Conservation (phyloP, 1,140 invertebrate species). For the Zaprionus davidi region DNA sequence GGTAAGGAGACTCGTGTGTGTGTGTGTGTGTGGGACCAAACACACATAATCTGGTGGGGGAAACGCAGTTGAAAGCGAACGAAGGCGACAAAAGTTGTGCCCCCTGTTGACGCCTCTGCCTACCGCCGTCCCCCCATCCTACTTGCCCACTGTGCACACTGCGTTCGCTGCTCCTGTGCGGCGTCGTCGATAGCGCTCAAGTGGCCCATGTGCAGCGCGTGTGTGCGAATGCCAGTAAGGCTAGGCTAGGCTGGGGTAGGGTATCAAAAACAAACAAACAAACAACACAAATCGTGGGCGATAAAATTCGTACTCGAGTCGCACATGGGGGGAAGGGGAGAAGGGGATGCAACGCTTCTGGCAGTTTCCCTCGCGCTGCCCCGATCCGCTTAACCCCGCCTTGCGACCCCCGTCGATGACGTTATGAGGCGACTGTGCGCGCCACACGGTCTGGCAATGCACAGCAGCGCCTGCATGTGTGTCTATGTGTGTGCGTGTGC, state of each 20-base stretch:
- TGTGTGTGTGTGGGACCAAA: background rate
- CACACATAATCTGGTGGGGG: conserved; percentile 18
- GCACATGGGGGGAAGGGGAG: background rate
- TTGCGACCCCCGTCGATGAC: conserved; percentile 48
- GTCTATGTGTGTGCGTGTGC: conserved; percentile 18
- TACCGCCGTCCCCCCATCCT: background rate
- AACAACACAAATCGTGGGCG: conserved; percentile 70
- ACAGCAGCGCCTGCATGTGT: conserved; percentile 34
- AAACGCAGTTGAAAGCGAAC: conserved; percentile 34
- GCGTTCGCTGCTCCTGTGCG: background rate
- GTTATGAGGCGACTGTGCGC: conserved; percentile 64
- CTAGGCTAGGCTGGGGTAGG: conserved; percentile 42
- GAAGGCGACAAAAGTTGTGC: conserved; percentile 23
- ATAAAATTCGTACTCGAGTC: conserved; percentile 70
- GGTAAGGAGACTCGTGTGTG: background rate
- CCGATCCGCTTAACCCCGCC: conserved; percentile 7
- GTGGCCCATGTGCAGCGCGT: conserved; percentile 39
- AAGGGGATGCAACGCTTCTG: background rate
- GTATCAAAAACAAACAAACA: conserved; percentile 75
- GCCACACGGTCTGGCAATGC: conserved; percentile 74
- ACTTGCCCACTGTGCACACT: background rate
- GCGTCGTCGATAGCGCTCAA: conserved; percentile 39
- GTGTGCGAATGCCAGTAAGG: conserved; percentile 33
- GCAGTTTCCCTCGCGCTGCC: conserved; percentile 1
- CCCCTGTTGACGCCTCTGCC: background rate